A percentile compares a stretch with the other conserved stretches of the same genome.
These are phyloP conservation scores for Rousettus leschenaultii DNA, from an alignment of 2,113 vertebrate genomes.

Conservation along the genomic window DNA sequence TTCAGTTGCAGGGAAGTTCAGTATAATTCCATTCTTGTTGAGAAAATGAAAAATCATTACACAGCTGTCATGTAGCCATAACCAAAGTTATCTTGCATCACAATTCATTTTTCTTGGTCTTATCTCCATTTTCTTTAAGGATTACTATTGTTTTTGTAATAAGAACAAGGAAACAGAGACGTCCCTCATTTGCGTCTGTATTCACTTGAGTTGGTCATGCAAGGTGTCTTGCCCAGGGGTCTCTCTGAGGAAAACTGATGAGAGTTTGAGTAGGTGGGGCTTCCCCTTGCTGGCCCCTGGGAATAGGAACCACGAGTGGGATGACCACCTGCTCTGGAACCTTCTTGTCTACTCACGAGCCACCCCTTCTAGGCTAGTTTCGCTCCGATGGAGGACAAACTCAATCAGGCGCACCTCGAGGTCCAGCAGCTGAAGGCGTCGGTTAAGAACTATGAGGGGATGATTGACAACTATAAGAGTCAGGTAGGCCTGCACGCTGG, in stretches of 20 bases:
- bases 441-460: slow-evolving; percentile 88
- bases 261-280: not conserved
- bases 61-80: not conserved
- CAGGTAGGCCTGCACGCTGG: slow-evolving; percentile 80
- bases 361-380: slow-evolving; percentile 81
- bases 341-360: not conserved
- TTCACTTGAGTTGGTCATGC: not conserved
- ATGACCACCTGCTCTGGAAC: not conserved
- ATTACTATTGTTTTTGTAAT: not conserved
- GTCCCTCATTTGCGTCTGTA: not conserved
- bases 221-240: not conserved
- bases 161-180: not conserved
- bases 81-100: not conserved
- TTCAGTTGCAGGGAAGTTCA: not conserved
- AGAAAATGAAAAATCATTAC: not conserved
- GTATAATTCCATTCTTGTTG: not conserved
- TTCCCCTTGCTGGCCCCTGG: not conserved
- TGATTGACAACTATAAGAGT: slow-evolving; percentile 91
- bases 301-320: not conserved
- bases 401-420: slow-evolving; percentile 86
- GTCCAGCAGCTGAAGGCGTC: slow-evolving; percentile 90
- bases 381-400: slow-evolving; percentile 87
- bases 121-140: not conserved
- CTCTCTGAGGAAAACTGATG: not conserved
- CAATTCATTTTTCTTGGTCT: not conserved